Evolutionary conservation across 2,888 invertebrate species (phyloP).

Genomic region (Tipula lateralis): DNA sequence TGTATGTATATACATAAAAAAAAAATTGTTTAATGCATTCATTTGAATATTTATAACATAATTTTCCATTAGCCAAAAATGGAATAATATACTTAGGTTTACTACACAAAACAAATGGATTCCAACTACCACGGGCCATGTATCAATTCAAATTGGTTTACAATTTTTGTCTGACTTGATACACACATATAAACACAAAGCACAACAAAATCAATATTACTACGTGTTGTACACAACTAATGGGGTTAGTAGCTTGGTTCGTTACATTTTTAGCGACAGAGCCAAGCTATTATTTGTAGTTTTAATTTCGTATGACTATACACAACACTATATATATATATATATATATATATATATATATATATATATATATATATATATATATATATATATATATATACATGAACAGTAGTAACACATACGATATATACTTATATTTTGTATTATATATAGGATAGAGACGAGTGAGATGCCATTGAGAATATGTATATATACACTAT

Average conservation of each 20-base stretch:
- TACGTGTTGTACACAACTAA: constrained; percentile 1
- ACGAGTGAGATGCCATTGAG: background rate
- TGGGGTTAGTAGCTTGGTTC: background rate
- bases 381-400: too few species aligned
- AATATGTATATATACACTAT: background rate
- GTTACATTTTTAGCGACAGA: background rate
- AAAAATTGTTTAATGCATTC: background rate
- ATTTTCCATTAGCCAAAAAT: background rate
- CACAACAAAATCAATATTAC: background rate
- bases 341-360: too few species aligned
- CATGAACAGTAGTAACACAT: too few species aligned
- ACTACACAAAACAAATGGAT: background rate
- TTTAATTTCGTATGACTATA: background rate
- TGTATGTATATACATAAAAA: too few species aligned
- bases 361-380: too few species aligned
- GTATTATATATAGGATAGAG: too few species aligned
- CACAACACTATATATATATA: background rate
- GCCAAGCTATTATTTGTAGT: background rate
- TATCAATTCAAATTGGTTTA: background rate
- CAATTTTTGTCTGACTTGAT: background rate
- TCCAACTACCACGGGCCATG: background rate
- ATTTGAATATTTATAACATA: background rate
- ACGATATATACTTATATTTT: too few species aligned
- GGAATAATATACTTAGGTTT: background rate
- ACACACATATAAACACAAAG: background rate